These are phyloP conservation scores for Ciconia boyciana DNA, from an alignment of 2,113 vertebrate genomes.

Conservation along the genomic window DNA sequence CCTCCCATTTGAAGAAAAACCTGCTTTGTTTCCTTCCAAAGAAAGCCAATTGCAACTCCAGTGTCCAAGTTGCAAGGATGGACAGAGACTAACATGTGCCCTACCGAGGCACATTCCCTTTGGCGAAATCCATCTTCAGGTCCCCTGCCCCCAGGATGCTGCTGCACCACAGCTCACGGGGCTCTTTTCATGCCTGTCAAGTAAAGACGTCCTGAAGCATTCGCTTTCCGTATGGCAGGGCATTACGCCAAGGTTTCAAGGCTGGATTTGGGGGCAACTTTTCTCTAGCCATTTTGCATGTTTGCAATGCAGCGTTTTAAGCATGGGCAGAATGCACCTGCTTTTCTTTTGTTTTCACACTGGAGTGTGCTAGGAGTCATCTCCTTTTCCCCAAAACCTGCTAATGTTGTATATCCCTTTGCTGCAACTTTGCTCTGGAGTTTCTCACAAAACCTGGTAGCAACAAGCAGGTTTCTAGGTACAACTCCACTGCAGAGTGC, in stretches of 20 bases:
- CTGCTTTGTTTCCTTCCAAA: not conserved
- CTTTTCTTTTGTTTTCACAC: not conserved
- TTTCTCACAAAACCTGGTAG: not conserved
- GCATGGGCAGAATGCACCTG: rapidly evolving
- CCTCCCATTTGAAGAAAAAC: not conserved
- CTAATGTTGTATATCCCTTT: not conserved
- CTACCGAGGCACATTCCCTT: not conserved
- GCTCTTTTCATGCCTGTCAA: not conserved
- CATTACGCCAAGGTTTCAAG: not conserved
- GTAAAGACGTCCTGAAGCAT: not conserved
- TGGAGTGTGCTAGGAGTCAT: no score
- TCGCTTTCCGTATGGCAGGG: not conserved
- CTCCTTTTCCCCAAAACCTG: not conserved
- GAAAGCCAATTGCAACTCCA: not conserved
- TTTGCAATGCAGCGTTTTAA: not conserved
- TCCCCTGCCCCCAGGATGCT: not conserved
- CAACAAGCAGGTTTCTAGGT: not conserved
- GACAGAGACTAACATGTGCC: not conserved
- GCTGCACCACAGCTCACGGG: rapidly evolving
- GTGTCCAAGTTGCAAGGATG: no score
- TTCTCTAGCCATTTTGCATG: not conserved
- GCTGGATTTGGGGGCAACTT: not conserved
- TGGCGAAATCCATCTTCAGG: not conserved
- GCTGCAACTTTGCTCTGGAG: not conserved
- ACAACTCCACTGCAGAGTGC: not conserved